Evolutionary conservation across 2,113 vertebrate genomes (phyloP), one percentile per base, ranked within the genome.

Genomic region (Melanocharis versteri): DNA sequence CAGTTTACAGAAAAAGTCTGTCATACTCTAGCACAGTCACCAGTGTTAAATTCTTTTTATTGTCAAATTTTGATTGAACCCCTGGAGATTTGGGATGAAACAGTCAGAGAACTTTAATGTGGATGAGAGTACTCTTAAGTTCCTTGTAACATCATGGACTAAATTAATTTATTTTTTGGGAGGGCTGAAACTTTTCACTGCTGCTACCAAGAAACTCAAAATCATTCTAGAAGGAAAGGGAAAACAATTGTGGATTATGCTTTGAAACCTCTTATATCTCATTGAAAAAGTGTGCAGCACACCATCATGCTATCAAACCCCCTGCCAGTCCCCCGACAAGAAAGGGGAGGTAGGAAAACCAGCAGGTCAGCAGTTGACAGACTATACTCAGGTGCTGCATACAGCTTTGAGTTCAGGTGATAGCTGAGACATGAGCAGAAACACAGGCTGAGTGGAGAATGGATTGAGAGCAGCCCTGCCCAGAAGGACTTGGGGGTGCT

Each of bases 401-500:
- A 62, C 58, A 71, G 26, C 24, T 69, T 44, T 57, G 44, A 4
- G 40, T 51, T 83, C 57, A 66, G 31, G 15, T 28, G 31, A 51
- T 1, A 54, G 51, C 37, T 69, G 35, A 93, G 83, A 72, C n/a
- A 51, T 2, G 22, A 50, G 11, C 9, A 80, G 35, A 80, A 88
- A 64, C 4, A 64, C 2, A 42, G 42, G 30, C 50, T 80, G 35
- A 11, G 13, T 10, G 7, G 9, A 47, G 16, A 61, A 78, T 7
- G 40, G 17, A 48, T 11, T 8, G 30, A 45, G 73, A 72, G 26
- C 31, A 72, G 42, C 76, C 14, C 66, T 42, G 35, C 4, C 0
- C 0, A 28, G 57, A 44, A 6, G 33, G 23, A 13, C 20, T 1
- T 45, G 11, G 7, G 33, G 28, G 7, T n/a, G 60, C 53, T 15